phyloP scores from a whole-genome alignment of 2,888 invertebrate genomes.

The Tetanocera ferruginea region DNA sequence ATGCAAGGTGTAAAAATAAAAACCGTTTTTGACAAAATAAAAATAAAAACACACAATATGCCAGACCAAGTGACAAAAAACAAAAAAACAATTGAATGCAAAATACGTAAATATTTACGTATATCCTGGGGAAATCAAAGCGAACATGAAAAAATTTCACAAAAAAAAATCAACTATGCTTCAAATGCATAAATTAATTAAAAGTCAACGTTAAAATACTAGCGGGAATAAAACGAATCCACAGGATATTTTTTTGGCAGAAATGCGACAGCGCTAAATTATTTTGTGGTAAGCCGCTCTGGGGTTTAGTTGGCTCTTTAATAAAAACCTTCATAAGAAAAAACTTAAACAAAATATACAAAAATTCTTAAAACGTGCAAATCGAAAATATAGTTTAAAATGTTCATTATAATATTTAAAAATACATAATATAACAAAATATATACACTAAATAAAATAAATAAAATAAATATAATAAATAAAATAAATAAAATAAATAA shows the following conservation, averaged over 20 bases:
- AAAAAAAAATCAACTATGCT: not conserved
- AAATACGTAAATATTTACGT: not conserved
- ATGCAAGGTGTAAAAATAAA: not conserved
- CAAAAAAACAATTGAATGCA: not conserved
- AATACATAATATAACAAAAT: not conserved
- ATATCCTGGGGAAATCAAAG: conserved; percentile 14
- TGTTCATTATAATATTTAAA: not conserved
- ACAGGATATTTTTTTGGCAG: not conserved
- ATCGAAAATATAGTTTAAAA: not conserved
- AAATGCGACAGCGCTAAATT: not conserved
- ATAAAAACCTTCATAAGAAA: not conserved
- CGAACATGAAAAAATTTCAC: not conserved
- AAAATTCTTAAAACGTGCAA: not conserved
- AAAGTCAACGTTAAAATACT: not conserved
- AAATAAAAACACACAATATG: not conserved
- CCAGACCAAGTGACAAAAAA: not conserved
- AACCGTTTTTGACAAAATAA: not conserved
- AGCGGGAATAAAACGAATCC: not conserved
- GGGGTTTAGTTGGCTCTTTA: not conserved
- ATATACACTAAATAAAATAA: not conserved
- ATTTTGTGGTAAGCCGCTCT: not conserved
- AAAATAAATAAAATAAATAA: not conserved
- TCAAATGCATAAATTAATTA: conserved; percentile 1
- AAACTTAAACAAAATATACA: not conserved
- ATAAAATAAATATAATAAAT: not conserved